Conservation (phyloP, 2,888 invertebrate species). For the Drosophila tripunctata region DNA sequence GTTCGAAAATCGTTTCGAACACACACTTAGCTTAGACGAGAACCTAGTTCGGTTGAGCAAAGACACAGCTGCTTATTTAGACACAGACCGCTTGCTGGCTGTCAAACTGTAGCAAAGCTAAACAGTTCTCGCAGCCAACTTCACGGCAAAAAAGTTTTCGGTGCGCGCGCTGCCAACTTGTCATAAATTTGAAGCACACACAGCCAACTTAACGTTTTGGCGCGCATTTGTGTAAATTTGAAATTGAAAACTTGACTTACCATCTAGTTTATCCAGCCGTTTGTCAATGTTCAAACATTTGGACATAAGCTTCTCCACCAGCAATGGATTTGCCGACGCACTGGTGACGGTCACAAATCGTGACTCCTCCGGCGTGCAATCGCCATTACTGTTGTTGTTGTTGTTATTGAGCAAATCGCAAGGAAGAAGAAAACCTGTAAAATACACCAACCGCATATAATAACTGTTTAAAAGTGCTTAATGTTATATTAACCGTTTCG, state of each 20-base stretch:
- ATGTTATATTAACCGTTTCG: constrained; percentile 25
- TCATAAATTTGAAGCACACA: not conserved
- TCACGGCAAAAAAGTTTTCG: constrained; percentile 5
- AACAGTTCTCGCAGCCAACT: constrained; percentile 9
- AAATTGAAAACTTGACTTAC: constrained; percentile 45
- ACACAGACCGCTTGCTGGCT: not conserved
- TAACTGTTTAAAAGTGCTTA: not conserved
- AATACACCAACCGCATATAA: not conserved
- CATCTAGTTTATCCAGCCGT: constrained; percentile 78
- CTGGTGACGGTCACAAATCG: constrained; percentile 70
- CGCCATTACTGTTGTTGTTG: constrained; percentile 57
- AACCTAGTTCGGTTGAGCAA: constrained; percentile 11
- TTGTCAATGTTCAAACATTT: constrained; percentile 75
- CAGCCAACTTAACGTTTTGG: constrained; percentile 17
- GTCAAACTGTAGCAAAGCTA: constrained; percentile 8
- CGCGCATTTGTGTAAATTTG: too few species aligned
- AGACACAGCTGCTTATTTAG: constrained; percentile 2
- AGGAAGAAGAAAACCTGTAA: constrained; percentile 47
- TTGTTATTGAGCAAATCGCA: constrained; percentile 68
- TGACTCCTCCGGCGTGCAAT: constrained; percentile 59
- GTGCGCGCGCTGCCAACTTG: constrained; percentile 29
- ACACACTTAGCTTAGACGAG: not conserved
- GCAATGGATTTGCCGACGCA: constrained; percentile 92
- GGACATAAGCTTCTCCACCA: constrained; percentile 93
- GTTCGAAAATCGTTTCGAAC: not conserved